Evolutionary conservation across 2,113 vertebrate genomes (phyloP).

Genomic region (Odobenus rosmarus): DNA sequence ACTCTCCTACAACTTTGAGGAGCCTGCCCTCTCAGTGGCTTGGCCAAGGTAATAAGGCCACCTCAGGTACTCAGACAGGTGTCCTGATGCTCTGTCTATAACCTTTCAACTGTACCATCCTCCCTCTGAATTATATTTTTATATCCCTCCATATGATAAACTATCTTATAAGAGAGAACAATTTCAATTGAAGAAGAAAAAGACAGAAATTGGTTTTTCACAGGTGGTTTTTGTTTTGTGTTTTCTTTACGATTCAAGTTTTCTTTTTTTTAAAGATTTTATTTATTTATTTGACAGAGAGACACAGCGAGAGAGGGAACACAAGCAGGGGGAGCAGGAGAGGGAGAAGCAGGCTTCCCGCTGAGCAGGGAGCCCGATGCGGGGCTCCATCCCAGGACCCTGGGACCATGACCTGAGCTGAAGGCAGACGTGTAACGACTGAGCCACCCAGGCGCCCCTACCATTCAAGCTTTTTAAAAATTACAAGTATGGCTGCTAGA

Average conservation of each 20-base stretch:
- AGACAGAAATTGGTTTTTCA: conserved; percentile 74
- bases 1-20: not conserved
- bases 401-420: no score
- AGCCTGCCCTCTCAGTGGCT: not conserved
- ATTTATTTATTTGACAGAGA: no score
- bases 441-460: not conserved
- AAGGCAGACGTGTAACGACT: no score
- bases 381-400: no score
- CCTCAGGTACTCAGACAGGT: not conserved
- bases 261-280: conserved; percentile 16
- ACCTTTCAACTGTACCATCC: not conserved
- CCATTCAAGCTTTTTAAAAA: conserved; percentile 81
- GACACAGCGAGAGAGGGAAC: no score
- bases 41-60: no score
- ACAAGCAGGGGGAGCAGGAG: no score
- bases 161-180: conserved; percentile 45
- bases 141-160: not conserved
- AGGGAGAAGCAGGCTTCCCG: no score
- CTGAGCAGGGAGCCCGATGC: no score
- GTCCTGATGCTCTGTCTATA: not conserved
- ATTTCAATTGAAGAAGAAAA: conserved; percentile 72
- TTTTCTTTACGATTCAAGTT: conserved; percentile 80
- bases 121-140: conserved; percentile 11
- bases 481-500: conserved; percentile 84
- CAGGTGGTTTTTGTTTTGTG: conserved; percentile 59